These are phyloP conservation scores for Oligia latruncula DNA, from an alignment of 2,888 invertebrate species.

Conservation along the genomic window DNA sequence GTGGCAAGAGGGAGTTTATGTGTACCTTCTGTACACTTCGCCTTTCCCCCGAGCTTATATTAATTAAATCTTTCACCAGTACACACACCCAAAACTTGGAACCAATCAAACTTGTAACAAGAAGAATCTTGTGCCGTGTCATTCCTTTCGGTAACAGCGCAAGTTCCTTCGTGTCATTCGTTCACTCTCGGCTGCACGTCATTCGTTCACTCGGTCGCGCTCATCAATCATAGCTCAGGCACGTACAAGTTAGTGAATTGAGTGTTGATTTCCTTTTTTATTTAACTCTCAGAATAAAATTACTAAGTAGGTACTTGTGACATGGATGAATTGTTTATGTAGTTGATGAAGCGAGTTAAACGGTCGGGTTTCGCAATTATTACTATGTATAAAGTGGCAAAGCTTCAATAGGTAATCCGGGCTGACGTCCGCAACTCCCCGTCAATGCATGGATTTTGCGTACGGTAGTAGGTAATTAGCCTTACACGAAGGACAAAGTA, in stretches of 20 bases:
- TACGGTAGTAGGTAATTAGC: too few species aligned
- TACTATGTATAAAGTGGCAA: neutral
- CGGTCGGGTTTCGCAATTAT: neutral
- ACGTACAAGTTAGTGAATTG: conserved; percentile 41
- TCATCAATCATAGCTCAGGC: conserved; percentile 54
- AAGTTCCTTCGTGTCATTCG: conserved; percentile 25
- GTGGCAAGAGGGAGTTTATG: neutral
- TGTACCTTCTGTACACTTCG: neutral
- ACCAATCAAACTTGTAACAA: conserved; percentile 16
- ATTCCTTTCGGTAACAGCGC: conserved; percentile 3
- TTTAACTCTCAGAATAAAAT: conserved; percentile 31
- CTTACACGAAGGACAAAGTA: neutral
- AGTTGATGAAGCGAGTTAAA: neutral
- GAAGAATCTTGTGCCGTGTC: conserved; percentile 22
- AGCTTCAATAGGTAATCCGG: too few species aligned
- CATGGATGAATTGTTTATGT: conserved; percentile 1
- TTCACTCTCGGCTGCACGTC: conserved; percentile 32
- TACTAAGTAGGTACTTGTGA: neutral
- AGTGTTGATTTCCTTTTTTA: conserved; percentile 44
- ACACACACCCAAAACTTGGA: neutral
- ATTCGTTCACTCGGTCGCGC: conserved; percentile 20
- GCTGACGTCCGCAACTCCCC: too few species aligned
- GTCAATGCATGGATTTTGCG: too few species aligned
- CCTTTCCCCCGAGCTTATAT: neutral
- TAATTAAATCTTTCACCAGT: neutral